phyloP scores from a whole-genome alignment of 1,140 invertebrate genomes.

The Bombus fervidus region DNA sequence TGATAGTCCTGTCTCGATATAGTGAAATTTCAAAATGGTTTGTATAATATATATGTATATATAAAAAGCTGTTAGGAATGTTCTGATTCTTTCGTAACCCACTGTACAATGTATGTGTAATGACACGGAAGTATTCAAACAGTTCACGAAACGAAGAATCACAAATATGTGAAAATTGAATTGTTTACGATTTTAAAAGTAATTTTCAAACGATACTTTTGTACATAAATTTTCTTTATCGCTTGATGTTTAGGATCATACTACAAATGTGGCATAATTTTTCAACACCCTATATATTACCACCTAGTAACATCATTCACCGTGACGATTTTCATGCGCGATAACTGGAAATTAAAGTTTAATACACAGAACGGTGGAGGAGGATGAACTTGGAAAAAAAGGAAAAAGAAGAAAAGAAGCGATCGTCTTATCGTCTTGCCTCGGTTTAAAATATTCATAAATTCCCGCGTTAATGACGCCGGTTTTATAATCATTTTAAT shows the following conservation, averaged over 20 bases:
- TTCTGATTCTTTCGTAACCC: no score
- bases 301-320: slow-evolving; percentile 25
- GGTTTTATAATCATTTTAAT: slow-evolving; percentile 51
- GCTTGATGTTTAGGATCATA: background rate
- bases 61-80: no score
- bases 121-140: no score
- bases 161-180: no score
- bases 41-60: no score
- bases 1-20: no score
- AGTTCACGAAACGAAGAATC: no score
- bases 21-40: no score
- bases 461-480: slow-evolving; percentile 44
- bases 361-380: background rate
- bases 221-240: no score
- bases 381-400: background rate
- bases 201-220: no score
- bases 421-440: slow-evolving; percentile 33
- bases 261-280: background rate
- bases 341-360: slow-evolving; percentile 37
- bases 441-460: slow-evolving; percentile 49
- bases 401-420: background rate
- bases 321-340: slow-evolving; percentile 40
- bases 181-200: no score
- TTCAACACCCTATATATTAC: background rate
- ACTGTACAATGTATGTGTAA: no score